Conservation (phyloP, 2,113 vertebrate species). For the Rhinoptilus africanus region DNA sequence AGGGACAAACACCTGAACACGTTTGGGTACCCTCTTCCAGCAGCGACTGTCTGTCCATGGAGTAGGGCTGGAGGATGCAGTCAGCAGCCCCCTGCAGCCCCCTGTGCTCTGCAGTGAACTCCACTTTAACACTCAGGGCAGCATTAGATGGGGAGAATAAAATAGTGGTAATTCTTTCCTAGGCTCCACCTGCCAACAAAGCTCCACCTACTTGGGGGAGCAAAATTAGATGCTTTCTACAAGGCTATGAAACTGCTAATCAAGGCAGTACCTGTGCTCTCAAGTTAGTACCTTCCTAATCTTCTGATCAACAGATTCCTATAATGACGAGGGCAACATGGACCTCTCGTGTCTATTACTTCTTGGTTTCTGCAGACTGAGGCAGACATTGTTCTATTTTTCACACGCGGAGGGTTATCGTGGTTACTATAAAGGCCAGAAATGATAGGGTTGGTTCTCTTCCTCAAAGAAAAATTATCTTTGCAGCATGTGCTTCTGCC, state of each 20-base stretch:
- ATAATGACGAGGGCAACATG: background rate
- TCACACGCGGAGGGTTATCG: background rate
- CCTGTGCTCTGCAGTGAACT: background rate
- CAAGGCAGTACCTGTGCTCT: background rate
- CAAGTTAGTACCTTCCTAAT: background rate
- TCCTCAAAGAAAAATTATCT: background rate
- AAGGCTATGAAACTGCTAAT: background rate
- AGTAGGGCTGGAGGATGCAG: background rate
- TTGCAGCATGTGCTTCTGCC: background rate
- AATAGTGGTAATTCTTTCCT: background rate
- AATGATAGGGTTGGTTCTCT: background rate
- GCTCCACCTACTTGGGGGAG: background rate
- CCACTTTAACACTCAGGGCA: background rate
- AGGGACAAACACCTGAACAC: rapidly evolving
- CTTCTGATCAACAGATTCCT: background rate
- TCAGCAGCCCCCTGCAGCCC: background rate
- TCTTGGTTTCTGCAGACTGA: background rate
- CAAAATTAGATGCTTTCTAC: background rate
- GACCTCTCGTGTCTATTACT: background rate
- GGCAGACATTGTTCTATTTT: background rate
- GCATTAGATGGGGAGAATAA: background rate
- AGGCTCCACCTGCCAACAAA: background rate
- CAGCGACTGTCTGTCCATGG: rapidly evolving
- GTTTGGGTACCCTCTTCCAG: background rate
- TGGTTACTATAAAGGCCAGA: background rate